phyloP scores from a whole-genome alignment of 2,797 vertebrate species.

The Knipowitschia caucasica region DNA sequence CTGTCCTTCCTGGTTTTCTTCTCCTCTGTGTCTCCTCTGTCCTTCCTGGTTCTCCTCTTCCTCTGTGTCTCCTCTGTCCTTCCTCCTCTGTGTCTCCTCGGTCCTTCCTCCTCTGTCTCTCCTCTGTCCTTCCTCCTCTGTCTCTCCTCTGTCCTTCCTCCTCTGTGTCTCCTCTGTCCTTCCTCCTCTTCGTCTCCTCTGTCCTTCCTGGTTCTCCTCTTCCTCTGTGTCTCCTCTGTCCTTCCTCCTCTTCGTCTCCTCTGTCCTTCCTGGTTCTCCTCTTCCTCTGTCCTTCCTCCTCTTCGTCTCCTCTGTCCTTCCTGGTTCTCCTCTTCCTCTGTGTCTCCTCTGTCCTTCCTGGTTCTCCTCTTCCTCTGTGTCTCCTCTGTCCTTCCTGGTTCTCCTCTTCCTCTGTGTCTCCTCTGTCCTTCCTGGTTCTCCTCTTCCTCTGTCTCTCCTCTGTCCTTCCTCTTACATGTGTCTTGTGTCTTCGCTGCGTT shows the following conservation, averaged over 20 bases:
- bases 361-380: background rate
- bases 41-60: background rate
- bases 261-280: slow-evolving; percentile 40
- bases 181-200: no score
- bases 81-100: no score
- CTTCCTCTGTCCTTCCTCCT: slow-evolving; percentile 67
- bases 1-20: slow-evolving; percentile 49
- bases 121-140: slow-evolving; percentile 41
- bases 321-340: background rate
- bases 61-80: background rate
- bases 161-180: no score
- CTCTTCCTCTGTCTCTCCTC: slow-evolving; percentile 67
- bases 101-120: slow-evolving; percentile 60
- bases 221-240: background rate
- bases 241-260: no score
- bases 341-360: background rate
- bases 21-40: slow-evolving; percentile 73
- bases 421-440: slow-evolving; percentile 30
- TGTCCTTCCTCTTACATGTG: slow-evolving; percentile 39
- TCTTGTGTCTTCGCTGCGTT: slow-evolving; percentile 71
- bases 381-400: background rate
- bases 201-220: background rate
- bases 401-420: background rate
- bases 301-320: background rate
- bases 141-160: slow-evolving; percentile 55